phyloP scores from a whole-genome alignment of 2,888 invertebrate genomes.

The Meiosimyza decipiens region DNA sequence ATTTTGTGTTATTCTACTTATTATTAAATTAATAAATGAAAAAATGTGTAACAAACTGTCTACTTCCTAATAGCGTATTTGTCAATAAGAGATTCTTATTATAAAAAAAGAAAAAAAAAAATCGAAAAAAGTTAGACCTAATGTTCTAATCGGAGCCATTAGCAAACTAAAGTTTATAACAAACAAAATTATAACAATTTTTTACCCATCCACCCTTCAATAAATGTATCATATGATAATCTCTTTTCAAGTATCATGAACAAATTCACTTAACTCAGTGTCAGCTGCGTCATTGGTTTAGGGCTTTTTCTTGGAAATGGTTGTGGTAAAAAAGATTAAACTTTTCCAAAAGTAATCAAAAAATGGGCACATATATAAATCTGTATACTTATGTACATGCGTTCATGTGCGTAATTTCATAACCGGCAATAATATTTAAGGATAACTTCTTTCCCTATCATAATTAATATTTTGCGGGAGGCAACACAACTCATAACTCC shows the following conservation, averaged over 20 bases:
- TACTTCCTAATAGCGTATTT: too few species aligned
- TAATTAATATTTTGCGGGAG: constrained; percentile 34
- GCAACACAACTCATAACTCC: neutral
- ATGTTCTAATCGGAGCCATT: too few species aligned
- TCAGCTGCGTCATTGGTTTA: constrained; percentile 10
- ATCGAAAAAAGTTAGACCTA: too few species aligned
- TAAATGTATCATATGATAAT: constrained; percentile 56
- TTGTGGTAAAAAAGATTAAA: constrained; percentile 5
- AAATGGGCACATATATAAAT: neutral
- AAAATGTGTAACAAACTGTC: too few species aligned
- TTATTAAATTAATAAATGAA: too few species aligned
- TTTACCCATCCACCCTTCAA: constrained; percentile 35
- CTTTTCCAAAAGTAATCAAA: constrained; percentile 18
- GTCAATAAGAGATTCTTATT: too few species aligned
- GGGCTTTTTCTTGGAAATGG: neutral
- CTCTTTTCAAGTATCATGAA: constrained; percentile 53
- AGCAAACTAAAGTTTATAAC: too few species aligned
- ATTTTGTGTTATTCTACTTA: too few species aligned
- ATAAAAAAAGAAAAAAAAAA: too few species aligned
- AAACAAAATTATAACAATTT: neutral
- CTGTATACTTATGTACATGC: too few species aligned
- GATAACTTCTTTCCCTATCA: constrained; percentile 36
- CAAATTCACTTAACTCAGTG: constrained; percentile 57
- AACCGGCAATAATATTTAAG: constrained; percentile 39
- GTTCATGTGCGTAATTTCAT: too few species aligned